Percentiles rank a stretch among this genome's conserved stretches.
These are phyloP conservation scores for Fabriciana adippe DNA, from an alignment of 2,888 invertebrate species.

Conservation along the genomic window DNA sequence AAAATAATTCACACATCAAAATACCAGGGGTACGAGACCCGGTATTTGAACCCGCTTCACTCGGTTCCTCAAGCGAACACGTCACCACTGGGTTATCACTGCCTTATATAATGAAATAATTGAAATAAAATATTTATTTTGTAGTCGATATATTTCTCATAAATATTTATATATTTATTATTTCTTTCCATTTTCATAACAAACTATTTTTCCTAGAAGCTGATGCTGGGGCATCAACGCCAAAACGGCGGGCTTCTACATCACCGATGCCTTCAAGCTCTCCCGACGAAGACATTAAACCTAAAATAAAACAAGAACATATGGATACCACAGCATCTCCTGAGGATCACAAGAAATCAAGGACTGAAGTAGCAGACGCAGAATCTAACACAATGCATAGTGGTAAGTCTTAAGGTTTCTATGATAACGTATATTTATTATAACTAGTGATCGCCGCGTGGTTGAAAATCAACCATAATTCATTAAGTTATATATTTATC, in stretches of 20 bases:
- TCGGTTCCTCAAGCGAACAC: no score
- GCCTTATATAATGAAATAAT: no score
- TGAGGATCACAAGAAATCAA: conserved; percentile 87
- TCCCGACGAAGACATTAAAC: conserved; percentile 77
- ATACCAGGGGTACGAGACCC: no score
- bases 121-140: no score
- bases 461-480: no score
- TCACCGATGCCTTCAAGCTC: conserved; percentile 80
- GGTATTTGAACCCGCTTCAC: no score
- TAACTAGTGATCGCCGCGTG: no score
- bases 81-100: no score
- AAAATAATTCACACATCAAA: no score
- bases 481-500: no score
- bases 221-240: conserved; percentile 83
- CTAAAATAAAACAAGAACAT: conserved; percentile 85
- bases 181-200: neutral
- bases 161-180: neutral
- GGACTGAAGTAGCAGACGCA: conserved; percentile 92
- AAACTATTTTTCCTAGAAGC: conserved; percentile 48
- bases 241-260: conserved; percentile 83
- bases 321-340: conserved; percentile 85
- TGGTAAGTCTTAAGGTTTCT: conserved; percentile 83
- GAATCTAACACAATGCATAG: conserved; percentile 95
- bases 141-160: no score
- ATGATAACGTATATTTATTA: conserved; percentile 14